Percentiles rank a stretch among this genome's conserved stretches.
These are phyloP conservation scores for Papilio glaucus DNA, from an alignment of 1,140 invertebrate genomes.

Conservation along the genomic window DNA sequence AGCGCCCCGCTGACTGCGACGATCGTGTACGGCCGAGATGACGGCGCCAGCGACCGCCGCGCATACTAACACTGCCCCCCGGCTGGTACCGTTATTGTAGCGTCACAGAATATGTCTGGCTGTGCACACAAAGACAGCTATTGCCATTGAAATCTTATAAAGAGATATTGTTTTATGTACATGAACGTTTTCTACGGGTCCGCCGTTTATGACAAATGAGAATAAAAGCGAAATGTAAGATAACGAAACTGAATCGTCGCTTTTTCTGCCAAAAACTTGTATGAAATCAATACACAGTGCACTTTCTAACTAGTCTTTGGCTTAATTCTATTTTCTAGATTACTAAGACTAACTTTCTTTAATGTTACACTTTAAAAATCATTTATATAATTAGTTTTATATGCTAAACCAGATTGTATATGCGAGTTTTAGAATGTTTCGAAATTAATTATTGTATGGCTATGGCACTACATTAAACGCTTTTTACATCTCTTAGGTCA, in stretches of 20 bases:
- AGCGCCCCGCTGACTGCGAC: background rate
- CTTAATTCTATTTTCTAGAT: background rate
- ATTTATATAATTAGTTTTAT: background rate
- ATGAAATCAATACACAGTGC: background rate
- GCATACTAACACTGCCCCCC: constrained; percentile 26
- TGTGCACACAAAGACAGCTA: too few relatives aligned
- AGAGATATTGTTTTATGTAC: too few relatives aligned
- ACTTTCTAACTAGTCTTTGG: constrained; percentile 14
- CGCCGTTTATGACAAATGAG: too few relatives aligned
- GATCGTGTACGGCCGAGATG: background rate
- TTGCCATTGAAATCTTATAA: too few relatives aligned
- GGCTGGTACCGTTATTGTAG: background rate
- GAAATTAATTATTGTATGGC: too few relatives aligned
- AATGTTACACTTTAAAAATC: background rate
- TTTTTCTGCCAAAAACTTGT: background rate
- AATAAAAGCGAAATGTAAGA: background rate
- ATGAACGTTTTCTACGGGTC: too few relatives aligned
- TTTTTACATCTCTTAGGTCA: too few relatives aligned
- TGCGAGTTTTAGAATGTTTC: too few relatives aligned
- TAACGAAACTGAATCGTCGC: background rate
- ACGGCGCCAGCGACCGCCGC: background rate
- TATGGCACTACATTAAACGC: too few relatives aligned
- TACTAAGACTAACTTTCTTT: background rate
- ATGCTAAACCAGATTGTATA: background rate
- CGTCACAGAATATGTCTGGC: background rate